These are phyloP conservation scores for Ylistrum balloti DNA, from an alignment of 1,140 invertebrate species.

Conservation along the genomic window DNA sequence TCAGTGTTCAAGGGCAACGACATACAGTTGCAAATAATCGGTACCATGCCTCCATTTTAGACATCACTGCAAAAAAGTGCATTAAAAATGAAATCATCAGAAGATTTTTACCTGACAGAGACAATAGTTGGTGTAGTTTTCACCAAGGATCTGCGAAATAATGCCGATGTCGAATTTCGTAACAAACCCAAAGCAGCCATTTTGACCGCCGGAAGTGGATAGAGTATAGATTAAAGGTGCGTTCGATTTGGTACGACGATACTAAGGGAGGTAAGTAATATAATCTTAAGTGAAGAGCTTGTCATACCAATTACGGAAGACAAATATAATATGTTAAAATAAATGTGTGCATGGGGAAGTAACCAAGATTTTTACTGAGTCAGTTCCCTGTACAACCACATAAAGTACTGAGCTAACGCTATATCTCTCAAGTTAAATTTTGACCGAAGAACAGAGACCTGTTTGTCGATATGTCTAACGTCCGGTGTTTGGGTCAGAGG, in stretches of 20 bases:
- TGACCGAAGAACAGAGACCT: no score
- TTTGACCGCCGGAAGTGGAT: slow-evolving; percentile 30
- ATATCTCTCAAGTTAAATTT: no score
- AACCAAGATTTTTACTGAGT: no score
- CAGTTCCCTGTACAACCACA: no score
- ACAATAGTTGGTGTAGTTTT: background rate
- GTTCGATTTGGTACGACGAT: background rate
- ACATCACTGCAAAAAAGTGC: background rate
- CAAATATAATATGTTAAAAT: no score
- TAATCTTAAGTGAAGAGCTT: no score
- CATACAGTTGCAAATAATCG: background rate
- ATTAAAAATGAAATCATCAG: background rate
- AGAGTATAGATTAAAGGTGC: background rate
- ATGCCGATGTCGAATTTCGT: background rate
- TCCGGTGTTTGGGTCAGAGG: no score
- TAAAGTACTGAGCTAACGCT: no score
- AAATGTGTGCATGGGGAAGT: no score
- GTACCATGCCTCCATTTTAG: background rate
- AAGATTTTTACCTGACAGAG: background rate
- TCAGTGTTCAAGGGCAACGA: background rate
- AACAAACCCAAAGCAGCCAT: slow-evolving; percentile 31
- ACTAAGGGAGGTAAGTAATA: background rate
- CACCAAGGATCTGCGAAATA: background rate
- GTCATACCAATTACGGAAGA: no score
- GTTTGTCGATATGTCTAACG: no score